Percentiles rank a stretch among this genome's conserved stretches.
These are phyloP conservation scores for Metaphire vulgaris DNA, from an alignment of 1,140 invertebrate species.

Conservation along the genomic window DNA sequence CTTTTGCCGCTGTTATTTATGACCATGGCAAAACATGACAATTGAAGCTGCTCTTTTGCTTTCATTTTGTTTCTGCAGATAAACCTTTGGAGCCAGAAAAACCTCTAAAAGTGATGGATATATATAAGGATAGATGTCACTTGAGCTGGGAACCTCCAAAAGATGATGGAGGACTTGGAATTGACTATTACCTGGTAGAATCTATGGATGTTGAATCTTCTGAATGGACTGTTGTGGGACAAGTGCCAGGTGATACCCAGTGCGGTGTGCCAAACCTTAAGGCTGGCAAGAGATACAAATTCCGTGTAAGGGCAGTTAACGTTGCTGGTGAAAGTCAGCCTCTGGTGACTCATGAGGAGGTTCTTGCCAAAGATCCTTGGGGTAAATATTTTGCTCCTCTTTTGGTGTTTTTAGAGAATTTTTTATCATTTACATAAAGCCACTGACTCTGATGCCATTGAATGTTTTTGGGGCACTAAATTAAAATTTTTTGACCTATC, in stretches of 20 bases:
- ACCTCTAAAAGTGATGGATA: constrained; percentile 78
- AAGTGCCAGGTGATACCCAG: constrained; percentile 50
- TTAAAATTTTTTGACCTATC: too few relatives aligned
- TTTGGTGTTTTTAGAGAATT: too few relatives aligned
- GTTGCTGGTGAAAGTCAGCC: constrained; percentile 85
- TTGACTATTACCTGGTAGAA: constrained; percentile 82
- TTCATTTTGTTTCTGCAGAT: too few relatives aligned
- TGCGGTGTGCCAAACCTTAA: constrained; percentile 59
- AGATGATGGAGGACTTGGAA: constrained; percentile 81
- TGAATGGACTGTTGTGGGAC: constrained; percentile 70
- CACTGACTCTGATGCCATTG: background rate
- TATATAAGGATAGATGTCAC: constrained; percentile 87
- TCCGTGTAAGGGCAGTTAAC: constrained; percentile 89
- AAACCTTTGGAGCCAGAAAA: constrained; percentile 74
- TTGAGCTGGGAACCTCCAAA: constrained; percentile 76
- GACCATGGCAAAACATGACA: too few relatives aligned
- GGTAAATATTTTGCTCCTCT: too few relatives aligned
- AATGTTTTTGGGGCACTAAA: too few relatives aligned
- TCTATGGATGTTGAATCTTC: constrained; percentile 69
- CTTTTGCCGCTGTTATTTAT: too few relatives aligned
- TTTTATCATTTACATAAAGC: too few relatives aligned
- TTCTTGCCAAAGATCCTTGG: constrained; percentile 95
- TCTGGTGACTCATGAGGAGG: constrained; percentile 71
- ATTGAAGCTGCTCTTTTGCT: too few relatives aligned
- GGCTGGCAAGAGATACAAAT: constrained; percentile 89